A percentile compares a stretch with the other conserved stretches of the same genome.
Evolutionary conservation across 2,888 invertebrate species (phyloP).

Genomic region (Creontiades dilutus): DNA sequence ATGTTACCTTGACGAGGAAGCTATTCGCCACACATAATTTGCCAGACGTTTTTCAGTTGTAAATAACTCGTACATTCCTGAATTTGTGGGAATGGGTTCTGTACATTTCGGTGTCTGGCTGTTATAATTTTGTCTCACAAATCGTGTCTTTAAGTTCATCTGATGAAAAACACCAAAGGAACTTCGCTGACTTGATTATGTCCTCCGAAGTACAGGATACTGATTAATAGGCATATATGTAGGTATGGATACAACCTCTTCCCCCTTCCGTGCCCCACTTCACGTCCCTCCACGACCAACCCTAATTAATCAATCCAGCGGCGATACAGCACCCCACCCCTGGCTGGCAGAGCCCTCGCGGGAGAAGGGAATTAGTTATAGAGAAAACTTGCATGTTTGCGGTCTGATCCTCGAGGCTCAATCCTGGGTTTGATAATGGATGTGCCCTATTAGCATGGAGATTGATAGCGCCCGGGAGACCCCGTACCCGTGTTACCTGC

Average conservation of each 20-base stretch:
- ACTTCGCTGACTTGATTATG: neutral
- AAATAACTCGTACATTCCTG: no score
- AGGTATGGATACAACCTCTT: no score
- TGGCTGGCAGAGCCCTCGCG: neutral
- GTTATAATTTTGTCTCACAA: no score
- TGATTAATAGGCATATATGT: constrained; percentile 3
- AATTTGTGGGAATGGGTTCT: no score
- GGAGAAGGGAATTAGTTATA: constrained; percentile 65
- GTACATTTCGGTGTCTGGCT: no score
- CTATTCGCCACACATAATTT: no score
- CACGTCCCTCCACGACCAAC: neutral
- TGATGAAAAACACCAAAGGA: no score
- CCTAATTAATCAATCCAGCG: constrained; percentile 61
- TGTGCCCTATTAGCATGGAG: constrained; percentile 70
- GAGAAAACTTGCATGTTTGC: constrained; percentile 69
- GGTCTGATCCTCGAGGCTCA: constrained; percentile 60
- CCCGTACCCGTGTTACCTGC: constrained; percentile 60
- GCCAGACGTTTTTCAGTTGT: no score
- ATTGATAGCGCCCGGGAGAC: constrained; percentile 69
- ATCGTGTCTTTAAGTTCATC: no score
- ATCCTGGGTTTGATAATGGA: constrained; percentile 63
- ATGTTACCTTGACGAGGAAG: no score
- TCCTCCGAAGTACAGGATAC: neutral
- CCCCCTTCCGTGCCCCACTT: neutral
- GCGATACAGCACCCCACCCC: constrained; percentile 27